These are phyloP conservation scores for Drosophila burlai DNA, from an alignment of 1,140 invertebrate genomes.

Conservation along the genomic window DNA sequence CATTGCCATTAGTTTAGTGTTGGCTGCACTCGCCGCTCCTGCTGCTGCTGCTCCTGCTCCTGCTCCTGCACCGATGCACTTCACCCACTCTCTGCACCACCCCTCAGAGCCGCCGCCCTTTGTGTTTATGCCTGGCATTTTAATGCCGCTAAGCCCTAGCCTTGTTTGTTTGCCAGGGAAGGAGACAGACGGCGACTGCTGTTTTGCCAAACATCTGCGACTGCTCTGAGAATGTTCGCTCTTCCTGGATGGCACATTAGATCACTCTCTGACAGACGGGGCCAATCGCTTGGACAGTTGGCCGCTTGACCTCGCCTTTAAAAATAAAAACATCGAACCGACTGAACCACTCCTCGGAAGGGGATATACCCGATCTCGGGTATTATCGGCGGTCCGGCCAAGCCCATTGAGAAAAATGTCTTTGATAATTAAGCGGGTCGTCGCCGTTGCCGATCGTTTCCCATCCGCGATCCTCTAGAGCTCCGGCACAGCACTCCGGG, in stretches of 20 bases:
- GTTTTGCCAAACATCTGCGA: constrained; percentile 62
- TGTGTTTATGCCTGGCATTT: constrained; percentile 20
- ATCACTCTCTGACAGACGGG: constrained; percentile 60
- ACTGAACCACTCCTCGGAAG: constrained; percentile 28
- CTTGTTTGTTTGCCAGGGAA: constrained; percentile 13
- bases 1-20: constrained; percentile 74
- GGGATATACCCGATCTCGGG: constrained; percentile 10
- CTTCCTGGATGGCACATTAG: constrained; percentile 75
- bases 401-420: constrained; percentile 73
- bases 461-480: constrained; percentile 25
- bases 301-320: constrained; percentile 66
- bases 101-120: constrained; percentile 18
- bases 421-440: constrained; percentile 81
- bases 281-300: constrained; percentile 18
- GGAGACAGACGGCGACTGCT: constrained; percentile 8
- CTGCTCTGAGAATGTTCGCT: constrained; percentile 10
- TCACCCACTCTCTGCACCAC: constrained; percentile 31
- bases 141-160: constrained; percentile 23
- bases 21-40: constrained; percentile 40
- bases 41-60: constrained; percentile 1
- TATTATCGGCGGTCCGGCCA: constrained; percentile 58
- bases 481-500: not conserved
- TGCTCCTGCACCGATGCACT: constrained; percentile 4
- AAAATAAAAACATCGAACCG: constrained; percentile 42
- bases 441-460: constrained; percentile 39